These are phyloP conservation scores for Poeciliopsis turrubarensis DNA, from an alignment of 2,113 vertebrate species.

Conservation along the genomic window DNA sequence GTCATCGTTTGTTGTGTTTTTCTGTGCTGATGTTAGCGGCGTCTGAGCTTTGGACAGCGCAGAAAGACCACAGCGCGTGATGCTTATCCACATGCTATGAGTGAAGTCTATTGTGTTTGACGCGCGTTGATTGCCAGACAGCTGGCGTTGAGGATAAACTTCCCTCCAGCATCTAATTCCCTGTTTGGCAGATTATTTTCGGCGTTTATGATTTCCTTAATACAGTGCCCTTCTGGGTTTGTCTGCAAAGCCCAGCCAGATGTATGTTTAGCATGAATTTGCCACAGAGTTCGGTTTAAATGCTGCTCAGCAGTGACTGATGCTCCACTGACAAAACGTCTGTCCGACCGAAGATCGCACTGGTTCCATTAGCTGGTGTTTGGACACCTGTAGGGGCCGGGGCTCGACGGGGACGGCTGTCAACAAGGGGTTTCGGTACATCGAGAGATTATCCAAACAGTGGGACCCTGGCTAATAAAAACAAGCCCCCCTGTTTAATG, in stretches of 20 bases:
- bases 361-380: conserved; percentile 81
- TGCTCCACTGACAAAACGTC: conserved; percentile 41
- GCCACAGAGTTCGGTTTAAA: conserved; percentile 25
- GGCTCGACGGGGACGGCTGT: conserved; percentile 71
- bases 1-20: conserved; percentile 11
- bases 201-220: conserved; percentile 24
- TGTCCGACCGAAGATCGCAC: conserved; percentile 36
- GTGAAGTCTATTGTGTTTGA: conserved; percentile 70
- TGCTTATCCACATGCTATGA: conserved; percentile 30
- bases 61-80: neutral
- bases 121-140: conserved; percentile 63
- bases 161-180: conserved; percentile 30
- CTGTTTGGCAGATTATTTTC: conserved; percentile 45
- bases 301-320: conserved; percentile 29
- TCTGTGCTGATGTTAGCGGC: conserved; percentile 1
- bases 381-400: conserved; percentile 78
- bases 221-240: neutral
- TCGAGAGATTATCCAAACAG: conserved; percentile 82
- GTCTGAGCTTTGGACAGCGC: conserved; percentile 10
- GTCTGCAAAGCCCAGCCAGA: neutral
- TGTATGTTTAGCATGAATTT: conserved; percentile 26
- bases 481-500: conserved; percentile 74
- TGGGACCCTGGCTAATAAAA: conserved; percentile 79
- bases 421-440: conserved; percentile 76
- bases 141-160: conserved; percentile 39